A percentile compares a stretch with the other conserved stretches of the same genome.
phyloP scores from a whole-genome alignment of 2,113 vertebrate species.

The Ochotona curzoniae region DNA sequence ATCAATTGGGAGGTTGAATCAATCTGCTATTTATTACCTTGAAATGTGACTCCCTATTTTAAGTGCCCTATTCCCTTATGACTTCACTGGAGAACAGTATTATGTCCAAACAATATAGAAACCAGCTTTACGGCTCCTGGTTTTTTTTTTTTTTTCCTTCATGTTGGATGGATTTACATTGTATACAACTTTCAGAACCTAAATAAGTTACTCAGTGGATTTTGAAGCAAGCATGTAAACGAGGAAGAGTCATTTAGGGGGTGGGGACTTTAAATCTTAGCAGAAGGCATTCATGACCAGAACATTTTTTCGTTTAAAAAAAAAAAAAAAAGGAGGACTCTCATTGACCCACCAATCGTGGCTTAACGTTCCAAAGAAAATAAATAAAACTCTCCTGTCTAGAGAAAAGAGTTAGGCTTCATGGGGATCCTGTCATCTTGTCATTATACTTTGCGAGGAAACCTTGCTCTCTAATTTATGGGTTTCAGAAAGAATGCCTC shows the following conservation, averaged over 20 bases:
- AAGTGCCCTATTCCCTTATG: slow-evolving; percentile 94
- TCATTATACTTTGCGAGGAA: slow-evolving; percentile 63
- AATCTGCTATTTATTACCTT: slow-evolving; percentile 99
- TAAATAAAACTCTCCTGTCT: slow-evolving; percentile 79
- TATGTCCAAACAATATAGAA: slow-evolving; percentile 88
- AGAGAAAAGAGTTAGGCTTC: slow-evolving; percentile 67
- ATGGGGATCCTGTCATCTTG: slow-evolving; percentile 35
- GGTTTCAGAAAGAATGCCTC: slow-evolving; percentile 70
- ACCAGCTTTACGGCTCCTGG: slow-evolving; percentile 83
- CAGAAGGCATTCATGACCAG: slow-evolving; percentile 56
- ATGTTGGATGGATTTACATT: slow-evolving; percentile 86
- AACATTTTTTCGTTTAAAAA: slow-evolving; percentile 46
- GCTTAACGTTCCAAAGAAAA: slow-evolving; percentile 78
- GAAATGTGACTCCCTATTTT: slow-evolving; percentile 98
- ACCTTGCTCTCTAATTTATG: slow-evolving; percentile 73
- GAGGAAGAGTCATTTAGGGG: slow-evolving; percentile 62
- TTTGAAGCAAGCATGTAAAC: slow-evolving; percentile 75
- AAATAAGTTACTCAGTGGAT: slow-evolving; percentile 77
- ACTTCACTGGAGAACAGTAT: slow-evolving; percentile 91
- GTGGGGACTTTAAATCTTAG: slow-evolving; percentile 71
- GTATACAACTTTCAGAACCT: slow-evolving; percentile 80
- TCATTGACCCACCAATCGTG: slow-evolving; percentile 60
- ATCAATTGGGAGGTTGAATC: slow-evolving; percentile 97
- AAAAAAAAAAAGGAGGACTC: slow-evolving; percentile 39
- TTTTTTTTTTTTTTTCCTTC: slow-evolving; percentile 60